Evolutionary conservation across 2,888 invertebrate species (phyloP), one percentile per base, ranked within the genome.

Genomic region (Lottia scabra): DNA sequence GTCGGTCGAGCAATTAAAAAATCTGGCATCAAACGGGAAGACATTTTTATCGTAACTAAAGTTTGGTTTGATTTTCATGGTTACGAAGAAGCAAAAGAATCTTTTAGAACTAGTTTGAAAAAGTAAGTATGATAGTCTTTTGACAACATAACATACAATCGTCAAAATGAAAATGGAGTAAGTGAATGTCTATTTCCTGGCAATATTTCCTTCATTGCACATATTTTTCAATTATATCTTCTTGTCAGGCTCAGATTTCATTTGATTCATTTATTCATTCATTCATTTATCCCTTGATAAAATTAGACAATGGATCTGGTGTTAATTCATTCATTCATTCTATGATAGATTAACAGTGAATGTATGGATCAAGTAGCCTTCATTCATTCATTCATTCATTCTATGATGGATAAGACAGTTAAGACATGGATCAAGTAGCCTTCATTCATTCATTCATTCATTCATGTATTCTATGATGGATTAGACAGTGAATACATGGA

Each of bases 361-460:
- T 83, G 83, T 70, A 65, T 84, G 13, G 84, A 84, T 72, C 68
- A 83, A 27, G 82, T 82, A 69, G 70, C 83, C 81, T 84, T 16
- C 83, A 84, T 68, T 70, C 76, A 4, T 16, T 19, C 19, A n/a
- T 56, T 16, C 16, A 16, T 19, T 64, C 4, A 26, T 16, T 19
- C 44, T 38, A n/a, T 10, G n/a, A 15, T 66, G 74, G 75, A 30
- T 38, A 75, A 44, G 68, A 73, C 63, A 64, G 66, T 38, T 68
- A 71, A 27, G 83, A 83, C 68, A 65, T 84, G 13, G 84, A 84
- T 72, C 68, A 83, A 27, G 82, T 82, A n/a, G n/a, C n/a, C n/a
- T n/a, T n/a, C n/a, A n/a, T n/a, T n/a, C n/a, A 69, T 71, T 84
- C 12, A 81, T 84, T 16, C 83, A 84, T 68, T 70, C 76, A 4